These are phyloP conservation scores for Pteropus alecto DNA, from an alignment of 2,113 vertebrate genomes.

Conservation along the genomic window DNA sequence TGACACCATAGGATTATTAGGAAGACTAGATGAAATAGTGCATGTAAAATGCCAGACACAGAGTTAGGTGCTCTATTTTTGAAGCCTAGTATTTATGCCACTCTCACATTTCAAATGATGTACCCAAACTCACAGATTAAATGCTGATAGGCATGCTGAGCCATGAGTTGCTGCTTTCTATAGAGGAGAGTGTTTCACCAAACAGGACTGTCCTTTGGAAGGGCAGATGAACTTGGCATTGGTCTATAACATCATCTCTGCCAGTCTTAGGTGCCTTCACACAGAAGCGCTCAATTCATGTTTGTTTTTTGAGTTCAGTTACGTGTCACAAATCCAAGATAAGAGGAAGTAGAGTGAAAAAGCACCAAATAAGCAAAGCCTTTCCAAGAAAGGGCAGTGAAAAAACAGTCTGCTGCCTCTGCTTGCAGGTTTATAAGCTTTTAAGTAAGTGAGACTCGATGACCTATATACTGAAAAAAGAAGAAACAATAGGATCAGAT, in stretches of 20 bases:
- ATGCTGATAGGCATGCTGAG: neutral
- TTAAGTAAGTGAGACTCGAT: neutral
- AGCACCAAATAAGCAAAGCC: constrained; percentile 23
- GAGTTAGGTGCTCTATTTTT: neutral
- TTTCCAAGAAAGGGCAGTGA: constrained; percentile 57
- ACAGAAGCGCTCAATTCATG: neutral
- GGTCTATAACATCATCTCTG: neutral
- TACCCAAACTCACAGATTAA: neutral
- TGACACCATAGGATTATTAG: neutral
- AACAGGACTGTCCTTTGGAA: neutral
- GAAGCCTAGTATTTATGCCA: neutral
- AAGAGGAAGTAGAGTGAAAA: constrained; percentile 42
- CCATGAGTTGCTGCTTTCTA: neutral
- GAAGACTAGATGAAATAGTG: neutral
- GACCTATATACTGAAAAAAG: constrained; percentile 36
- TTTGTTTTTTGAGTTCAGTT: constrained; percentile 36
- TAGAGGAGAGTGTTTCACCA: neutral
- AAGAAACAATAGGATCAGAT: neutral
- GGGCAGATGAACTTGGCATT: neutral
- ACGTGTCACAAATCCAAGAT: constrained; percentile 47
- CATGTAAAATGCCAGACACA: neutral
- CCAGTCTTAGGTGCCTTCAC: neutral
- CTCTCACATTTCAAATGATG: neutral
- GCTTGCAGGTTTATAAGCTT: neutral
- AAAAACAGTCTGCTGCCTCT: constrained; percentile 31